Base-by-base conservation (phyloP, 1,140 invertebrate genomes). In the Brachionus sp. region DNA sequence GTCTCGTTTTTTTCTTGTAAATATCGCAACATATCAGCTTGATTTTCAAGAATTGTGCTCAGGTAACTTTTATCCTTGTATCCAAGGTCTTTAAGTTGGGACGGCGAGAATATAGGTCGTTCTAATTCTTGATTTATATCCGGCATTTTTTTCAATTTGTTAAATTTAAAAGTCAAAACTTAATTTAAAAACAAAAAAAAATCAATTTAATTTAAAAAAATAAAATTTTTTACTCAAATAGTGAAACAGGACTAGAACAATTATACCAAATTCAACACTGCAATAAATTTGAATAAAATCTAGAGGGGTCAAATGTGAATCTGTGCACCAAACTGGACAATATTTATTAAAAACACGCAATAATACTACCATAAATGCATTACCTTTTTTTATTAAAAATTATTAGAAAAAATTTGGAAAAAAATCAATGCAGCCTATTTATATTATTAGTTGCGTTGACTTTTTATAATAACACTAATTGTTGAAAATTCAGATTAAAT, bases 1-100 rank as follows among this genome's bases (percentile, higher is more conserved):
- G 77, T 66, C 1, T 66, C 62, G 25, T 80, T 80, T 16, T 44
- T 80, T 44, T 80, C 77, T 50, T 80, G 77, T 5, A 80, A 35
- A 44, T 80, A 80, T 3, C 77, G 46, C 0, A 80, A 29, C 77
- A 80, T 80, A 12, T 80, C 77, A 12, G 77, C 77, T 44, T 80
- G 77, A 66, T 80, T 80, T 35, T 80, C 77, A 16, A 80, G 57
- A n/a, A 66, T 80, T 62, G 77, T 66, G 19, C 62, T 66, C 9
- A 80, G 10, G 37, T 80, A 66, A n/a, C 39, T 80, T 13, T 37
- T 37, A 66, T 66, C 62, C 44, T 80, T 57, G 50, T 80, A 80
- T 16, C 77, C 77, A 12, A 80, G 23, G 19, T 80, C 77, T 37
- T 80, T 57, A 5, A 57, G 7, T 39, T 80, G 62, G 19, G 77